These are phyloP conservation scores for Cyrtorhinus lividipennis DNA, from an alignment of 1,140 invertebrate genomes.

Conservation along the genomic window DNA sequence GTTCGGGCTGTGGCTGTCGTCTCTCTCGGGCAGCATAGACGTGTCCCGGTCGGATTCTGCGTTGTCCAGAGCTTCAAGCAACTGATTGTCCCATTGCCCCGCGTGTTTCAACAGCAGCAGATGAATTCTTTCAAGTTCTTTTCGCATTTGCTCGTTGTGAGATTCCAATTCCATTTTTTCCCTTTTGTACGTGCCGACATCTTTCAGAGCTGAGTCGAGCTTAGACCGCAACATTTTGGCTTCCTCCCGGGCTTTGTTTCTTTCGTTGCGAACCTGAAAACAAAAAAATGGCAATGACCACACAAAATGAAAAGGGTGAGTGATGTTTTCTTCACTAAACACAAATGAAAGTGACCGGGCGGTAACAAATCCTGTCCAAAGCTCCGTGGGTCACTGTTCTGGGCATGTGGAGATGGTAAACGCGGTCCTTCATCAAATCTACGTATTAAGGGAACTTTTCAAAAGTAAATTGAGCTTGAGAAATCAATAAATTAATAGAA, in stretches of 20 bases:
- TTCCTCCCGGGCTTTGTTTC: slow-evolving; percentile 77
- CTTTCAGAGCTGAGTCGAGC: slow-evolving; percentile 63
- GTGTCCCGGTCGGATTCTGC: slow-evolving; percentile 33
- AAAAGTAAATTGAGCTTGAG: no score
- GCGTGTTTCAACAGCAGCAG: slow-evolving; percentile 50
- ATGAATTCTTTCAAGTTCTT: slow-evolving; percentile 62
- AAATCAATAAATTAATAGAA: no score
- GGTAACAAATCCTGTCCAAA: not conserved
- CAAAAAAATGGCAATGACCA: slow-evolving; percentile 3
- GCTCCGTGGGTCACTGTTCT: no score
- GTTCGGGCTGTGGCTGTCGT: slow-evolving; percentile 15
- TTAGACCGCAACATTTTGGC: slow-evolving; percentile 63
- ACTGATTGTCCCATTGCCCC: slow-evolving; percentile 29
- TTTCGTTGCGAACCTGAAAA: slow-evolving; percentile 55
- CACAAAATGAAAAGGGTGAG: no score
- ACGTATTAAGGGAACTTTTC: no score
- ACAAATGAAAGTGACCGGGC: not conserved
- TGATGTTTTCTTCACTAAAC: no score
- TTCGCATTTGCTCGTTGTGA: slow-evolving; percentile 66
- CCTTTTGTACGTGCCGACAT: slow-evolving; percentile 53
- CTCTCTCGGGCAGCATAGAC: slow-evolving; percentile 22
- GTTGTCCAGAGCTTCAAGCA: slow-evolving; percentile 33
- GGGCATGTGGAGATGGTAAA: no score
- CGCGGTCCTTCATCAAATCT: no score
- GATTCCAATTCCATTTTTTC: slow-evolving; percentile 65